Evolutionary conservation across 2,888 invertebrate genomes (phyloP).

Genomic region (Crocallis elinguaria): DNA sequence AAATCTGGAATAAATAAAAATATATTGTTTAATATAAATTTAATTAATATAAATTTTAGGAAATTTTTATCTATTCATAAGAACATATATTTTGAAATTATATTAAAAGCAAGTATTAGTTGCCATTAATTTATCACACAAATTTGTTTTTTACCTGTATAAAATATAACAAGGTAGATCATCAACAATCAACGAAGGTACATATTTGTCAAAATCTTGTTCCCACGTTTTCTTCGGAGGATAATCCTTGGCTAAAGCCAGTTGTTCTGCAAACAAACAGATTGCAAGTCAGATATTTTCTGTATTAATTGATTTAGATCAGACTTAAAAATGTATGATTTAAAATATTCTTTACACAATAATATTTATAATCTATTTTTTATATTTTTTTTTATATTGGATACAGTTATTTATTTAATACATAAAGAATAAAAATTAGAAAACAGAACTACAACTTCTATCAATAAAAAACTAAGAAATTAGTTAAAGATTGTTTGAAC

Average conservation of each 20-base stretch:
- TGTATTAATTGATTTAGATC: not conserved
- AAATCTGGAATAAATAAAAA: slow-evolving; percentile 76
- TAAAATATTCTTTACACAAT: too few relatives aligned
- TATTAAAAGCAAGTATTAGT: not conserved
- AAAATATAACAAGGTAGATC: slow-evolving; percentile 96
- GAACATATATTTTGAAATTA: too few relatives aligned
- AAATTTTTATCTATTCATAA: too few relatives aligned
- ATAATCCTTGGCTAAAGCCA: slow-evolving; percentile 87
- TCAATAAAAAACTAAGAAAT: too few relatives aligned
- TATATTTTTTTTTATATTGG: too few relatives aligned
- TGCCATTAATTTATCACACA: not conserved
- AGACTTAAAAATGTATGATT: not conserved
- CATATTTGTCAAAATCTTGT: slow-evolving; percentile 91
- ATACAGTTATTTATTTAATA: too few relatives aligned
- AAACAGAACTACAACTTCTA: too few relatives aligned
- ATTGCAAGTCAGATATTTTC: not conserved
- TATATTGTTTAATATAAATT: not conserved
- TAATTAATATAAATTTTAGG: too few relatives aligned
- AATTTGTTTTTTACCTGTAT: slow-evolving; percentile 89
- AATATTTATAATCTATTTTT: too few relatives aligned
- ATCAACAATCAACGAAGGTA: slow-evolving; percentile 89
- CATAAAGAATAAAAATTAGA: too few relatives aligned
- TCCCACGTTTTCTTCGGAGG: slow-evolving; percentile 92
- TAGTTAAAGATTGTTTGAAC: too few relatives aligned
- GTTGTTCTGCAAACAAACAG: slow-evolving; percentile 86